A percentile compares a stretch with the other conserved stretches of the same genome.
Conservation (phyloP, 2,888 invertebrate genomes). For the Mesochorus sp. region DNA sequence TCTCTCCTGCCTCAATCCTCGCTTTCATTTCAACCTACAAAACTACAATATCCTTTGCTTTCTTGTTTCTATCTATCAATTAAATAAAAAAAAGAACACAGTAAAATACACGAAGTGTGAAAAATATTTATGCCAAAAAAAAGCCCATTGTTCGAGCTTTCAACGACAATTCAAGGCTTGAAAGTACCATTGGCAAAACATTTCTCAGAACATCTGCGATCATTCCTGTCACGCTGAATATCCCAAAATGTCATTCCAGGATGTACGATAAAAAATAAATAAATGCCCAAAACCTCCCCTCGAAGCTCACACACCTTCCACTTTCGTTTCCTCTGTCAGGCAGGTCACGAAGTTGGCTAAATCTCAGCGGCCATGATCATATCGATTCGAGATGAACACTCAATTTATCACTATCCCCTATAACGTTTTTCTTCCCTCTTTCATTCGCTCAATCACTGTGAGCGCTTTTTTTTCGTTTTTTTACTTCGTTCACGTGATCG, state of each 20-base stretch:
- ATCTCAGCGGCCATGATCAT: conserved; percentile 29
- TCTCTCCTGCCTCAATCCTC: conserved; percentile 4
- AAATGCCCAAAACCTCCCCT: too few relatives aligned
- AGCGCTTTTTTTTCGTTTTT: background rate
- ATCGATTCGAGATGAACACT: conserved; percentile 4
- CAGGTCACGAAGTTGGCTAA: conserved; percentile 42
- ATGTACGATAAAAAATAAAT: conserved; percentile 13
- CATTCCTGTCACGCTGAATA: conserved; percentile 31
- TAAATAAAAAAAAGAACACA: too few relatives aligned
- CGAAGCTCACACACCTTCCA: background rate
- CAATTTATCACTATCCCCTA: conserved; percentile 33
- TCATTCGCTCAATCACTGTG: background rate
- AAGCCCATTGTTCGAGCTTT: conserved; percentile 21
- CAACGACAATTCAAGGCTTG: background rate
- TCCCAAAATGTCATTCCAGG: background rate
- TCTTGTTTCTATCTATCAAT: background rate
- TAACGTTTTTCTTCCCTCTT: background rate
- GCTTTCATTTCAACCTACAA: conserved; percentile 29
- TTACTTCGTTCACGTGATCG: too few relatives aligned
- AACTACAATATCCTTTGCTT: conserved; percentile 26
- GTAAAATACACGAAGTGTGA: too few relatives aligned
- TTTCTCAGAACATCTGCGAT: too few relatives aligned
- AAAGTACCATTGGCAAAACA: conserved; percentile 45
- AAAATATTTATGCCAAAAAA: conserved; percentile 42
- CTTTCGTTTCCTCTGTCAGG: background rate